Base-by-base conservation (phyloP, 2,797 vertebrate species). In the Glyptemys insculpta region DNA sequence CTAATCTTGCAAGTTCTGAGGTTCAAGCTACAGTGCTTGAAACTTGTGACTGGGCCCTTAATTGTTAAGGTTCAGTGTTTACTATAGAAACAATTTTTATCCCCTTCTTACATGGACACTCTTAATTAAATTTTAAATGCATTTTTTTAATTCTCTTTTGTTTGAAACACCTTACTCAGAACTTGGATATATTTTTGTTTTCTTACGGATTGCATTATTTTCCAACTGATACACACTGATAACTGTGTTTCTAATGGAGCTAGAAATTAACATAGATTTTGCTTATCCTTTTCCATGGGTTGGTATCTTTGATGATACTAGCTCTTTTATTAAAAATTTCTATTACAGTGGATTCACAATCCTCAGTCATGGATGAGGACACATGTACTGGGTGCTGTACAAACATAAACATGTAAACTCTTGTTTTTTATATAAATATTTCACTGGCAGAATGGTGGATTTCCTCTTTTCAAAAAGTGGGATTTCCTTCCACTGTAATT, bases 371-470 rank as follows among this genome's bases (percentile, higher is more conserved):
- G 88, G 88, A 49, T 92, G 84, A 88, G 82, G 56, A 57, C 76
- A 84, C 31, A 34, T 29, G 5, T 57, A 83, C 37, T 68, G 91
- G 83, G 79, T 91, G 56, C 65, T 78, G 86, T 25, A 56, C 23
- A 56, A 56, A 56, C 54, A 52, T 52, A 94, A 90, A 89, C 84
- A 49, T 78, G 80, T 87, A 89, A 90, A 92, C 85, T 81, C 54
- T 95, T 79, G 86, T 68, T 91, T 85, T 90, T 90, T 91, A 31
- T n/a, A n/a, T 65, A 34, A 29, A 27, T 81, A 68, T 76, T 86
- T 94, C 87, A 65, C 91, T 96, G 95, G 88, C 87, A 89, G 79
- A 91, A 29, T 34, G 15, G 47, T 91, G 80, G 87, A 52, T 83
- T 89, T 8, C n/a, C 52, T 86, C 92, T 79, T 93, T 92, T n/a